A percentile compares a stretch with the other conserved stretches of the same genome.
Conservation (phyloP, 2,888 invertebrate species). For the Orchestes rusci region DNA sequence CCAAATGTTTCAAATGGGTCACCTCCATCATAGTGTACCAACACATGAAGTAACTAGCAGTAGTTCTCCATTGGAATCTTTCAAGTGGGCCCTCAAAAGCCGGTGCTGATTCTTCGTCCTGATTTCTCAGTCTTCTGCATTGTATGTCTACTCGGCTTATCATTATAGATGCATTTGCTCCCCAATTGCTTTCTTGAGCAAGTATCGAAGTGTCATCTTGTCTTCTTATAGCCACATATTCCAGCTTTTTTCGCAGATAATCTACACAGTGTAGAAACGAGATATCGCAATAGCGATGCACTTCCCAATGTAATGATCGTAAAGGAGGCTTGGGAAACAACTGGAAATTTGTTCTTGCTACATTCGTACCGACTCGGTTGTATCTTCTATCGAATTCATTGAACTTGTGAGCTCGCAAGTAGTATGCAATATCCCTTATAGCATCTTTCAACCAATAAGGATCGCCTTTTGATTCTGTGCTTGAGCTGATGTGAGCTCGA, state of each 20-base stretch:
- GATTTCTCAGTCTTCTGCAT: conserved; percentile 44
- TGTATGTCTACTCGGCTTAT: conserved; percentile 45
- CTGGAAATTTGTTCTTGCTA: conserved; percentile 38
- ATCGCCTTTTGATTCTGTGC: no score
- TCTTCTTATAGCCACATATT: conserved; percentile 40
- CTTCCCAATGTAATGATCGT: conserved; percentile 55
- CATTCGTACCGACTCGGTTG: conserved; percentile 29
- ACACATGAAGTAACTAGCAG: conserved; percentile 62
- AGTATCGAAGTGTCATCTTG: conserved; percentile 47
- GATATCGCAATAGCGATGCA: conserved; percentile 48
- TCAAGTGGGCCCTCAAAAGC: conserved; percentile 43
- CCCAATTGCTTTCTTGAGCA: conserved; percentile 47
- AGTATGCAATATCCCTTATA: conserved; percentile 54
- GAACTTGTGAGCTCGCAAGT: conserved; percentile 56
- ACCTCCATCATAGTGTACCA: conserved; percentile 55
- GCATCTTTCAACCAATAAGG: conserved; percentile 43
- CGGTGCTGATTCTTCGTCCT: conserved; percentile 38
- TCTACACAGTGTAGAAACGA: conserved; percentile 52
- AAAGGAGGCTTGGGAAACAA: conserved; percentile 52
- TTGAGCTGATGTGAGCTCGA: no score
- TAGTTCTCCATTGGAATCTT: conserved; percentile 55
- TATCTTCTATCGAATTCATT: conserved; percentile 55
- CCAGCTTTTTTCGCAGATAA: conserved; percentile 45
- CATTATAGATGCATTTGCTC: conserved; percentile 38
- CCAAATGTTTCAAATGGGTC: conserved; percentile 47